Evolutionary conservation across 2,797 vertebrate species (phyloP), one percentile per base, ranked within the genome.

Genomic region (Hafferia zeledoni): DNA sequence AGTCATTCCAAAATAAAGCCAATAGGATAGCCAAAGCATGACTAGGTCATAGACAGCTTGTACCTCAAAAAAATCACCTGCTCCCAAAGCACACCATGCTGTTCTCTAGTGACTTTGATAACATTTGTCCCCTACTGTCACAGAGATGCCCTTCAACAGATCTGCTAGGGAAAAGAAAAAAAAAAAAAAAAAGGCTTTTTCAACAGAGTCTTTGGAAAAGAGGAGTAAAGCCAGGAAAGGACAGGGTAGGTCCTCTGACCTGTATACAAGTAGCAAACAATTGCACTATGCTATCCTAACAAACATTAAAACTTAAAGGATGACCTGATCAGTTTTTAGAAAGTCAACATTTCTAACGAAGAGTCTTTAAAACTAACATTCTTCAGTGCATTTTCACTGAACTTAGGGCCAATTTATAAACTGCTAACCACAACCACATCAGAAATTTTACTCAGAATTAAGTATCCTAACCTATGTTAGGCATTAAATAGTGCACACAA

Each of bases 31-130:
- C 10, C 31, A 20, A 65, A 69, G 41, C 10, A 64, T 37, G 28
- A 90, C 31, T 9, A 44, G 2, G 0, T 37, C 20, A 17, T 5
- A 17, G 55, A 72, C 57, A 94, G 18, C 0, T 0, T 15, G 28
- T 50, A 67, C 72, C 60, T 67, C 52, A 74, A 60, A 56, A 55
- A 50, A 81, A 67, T 41, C 70, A 75, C 56, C 67, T 72, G 46
- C 47, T 91, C 22, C 39, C 25, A 80, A 61, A 78, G 63, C 43
- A 68, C 71, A 86, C 53, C 43, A 50, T 17, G 59, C 31, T 71
- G 14, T 27, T 74, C 57, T 55, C 50, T 44, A 67, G 43, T 0
- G 8, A 50, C n/a, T 72, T 65, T 10, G 15, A 24, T 18, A 68
- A 31, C 31, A 60, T 25, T 57, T 20, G 2, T 19, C 39, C 46